Conservation (phyloP, 2,888 invertebrate species). For the Diarsia brunnea region DNA sequence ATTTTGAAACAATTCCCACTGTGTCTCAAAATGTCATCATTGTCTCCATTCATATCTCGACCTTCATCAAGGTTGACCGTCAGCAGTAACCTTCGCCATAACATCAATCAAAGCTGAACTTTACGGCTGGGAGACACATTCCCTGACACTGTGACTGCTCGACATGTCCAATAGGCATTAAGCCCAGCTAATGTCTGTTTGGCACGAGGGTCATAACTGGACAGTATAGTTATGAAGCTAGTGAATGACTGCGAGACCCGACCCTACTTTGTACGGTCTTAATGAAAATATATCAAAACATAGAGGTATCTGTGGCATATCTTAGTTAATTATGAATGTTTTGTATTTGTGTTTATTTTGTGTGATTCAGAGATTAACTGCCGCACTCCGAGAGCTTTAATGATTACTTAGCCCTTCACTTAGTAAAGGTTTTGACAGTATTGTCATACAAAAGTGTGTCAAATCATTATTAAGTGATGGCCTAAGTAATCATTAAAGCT, state of each 20-base stretch:
- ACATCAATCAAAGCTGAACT: constrained; percentile 54
- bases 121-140: constrained; percentile 34
- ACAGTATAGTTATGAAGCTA: not conserved
- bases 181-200: constrained; percentile 5
- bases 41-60: not conserved
- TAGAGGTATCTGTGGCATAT: not conserved
- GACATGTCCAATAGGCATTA: constrained; percentile 27
- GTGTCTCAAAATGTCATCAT: not conserved
- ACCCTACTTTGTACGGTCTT: not conserved
- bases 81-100: constrained; percentile 24
- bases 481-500: too few species aligned
- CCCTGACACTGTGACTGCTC: constrained; percentile 7
- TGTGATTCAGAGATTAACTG: not conserved
- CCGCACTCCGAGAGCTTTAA: too few species aligned
- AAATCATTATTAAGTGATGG: too few species aligned
- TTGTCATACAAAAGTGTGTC: too few species aligned
- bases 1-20: too few species aligned
- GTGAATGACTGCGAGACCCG: not conserved
- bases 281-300: not conserved
- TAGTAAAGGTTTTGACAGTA: too few species aligned
- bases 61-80: constrained; percentile 24
- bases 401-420: too few species aligned
- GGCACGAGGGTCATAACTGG: constrained; percentile 35
- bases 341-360: not conserved
- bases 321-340: not conserved